A percentile compares a stretch with the other conserved stretches of the same genome.
Conservation (phyloP, 2,888 invertebrate genomes). For the Tenthredo distinguenda region DNA sequence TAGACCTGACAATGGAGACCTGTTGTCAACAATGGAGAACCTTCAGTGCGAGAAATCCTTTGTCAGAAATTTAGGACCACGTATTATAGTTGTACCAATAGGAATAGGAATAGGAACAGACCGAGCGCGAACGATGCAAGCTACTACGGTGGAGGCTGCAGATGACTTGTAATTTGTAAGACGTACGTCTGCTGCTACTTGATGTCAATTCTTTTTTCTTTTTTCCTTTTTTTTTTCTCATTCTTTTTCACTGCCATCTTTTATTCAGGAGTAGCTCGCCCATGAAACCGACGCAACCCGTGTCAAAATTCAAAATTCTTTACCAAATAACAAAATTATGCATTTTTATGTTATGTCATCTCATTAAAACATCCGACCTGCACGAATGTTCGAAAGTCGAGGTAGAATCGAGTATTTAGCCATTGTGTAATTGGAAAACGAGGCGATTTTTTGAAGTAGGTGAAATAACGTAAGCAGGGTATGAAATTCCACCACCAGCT, state of each 20-base stretch:
- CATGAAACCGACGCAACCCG: neutral
- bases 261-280: constrained; percentile 11
- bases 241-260: constrained; percentile 7
- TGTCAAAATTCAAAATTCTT: constrained; percentile 30
- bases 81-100: constrained; percentile 28
- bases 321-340: neutral
- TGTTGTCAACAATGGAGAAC: constrained; percentile 69
- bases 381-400: neutral
- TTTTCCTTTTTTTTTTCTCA: neutral
- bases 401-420: neutral
- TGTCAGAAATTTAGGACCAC: constrained; percentile 58
- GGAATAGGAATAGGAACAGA: constrained; percentile 14
- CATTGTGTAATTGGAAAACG: neutral
- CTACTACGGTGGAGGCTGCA: constrained; percentile 4
- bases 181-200: constrained; percentile 40
- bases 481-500: neutral
- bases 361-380: neutral
- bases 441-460: neutral
- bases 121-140: neutral
- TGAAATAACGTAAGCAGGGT: neutral
- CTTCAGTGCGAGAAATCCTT: constrained; percentile 67
- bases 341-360: neutral
- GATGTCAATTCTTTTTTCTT: constrained; percentile 28
- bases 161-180: constrained; percentile 44
- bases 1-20: constrained; percentile 68